Evolutionary conservation across 1,140 invertebrate species (phyloP).

Genomic region (Plodia interpunctella): DNA sequence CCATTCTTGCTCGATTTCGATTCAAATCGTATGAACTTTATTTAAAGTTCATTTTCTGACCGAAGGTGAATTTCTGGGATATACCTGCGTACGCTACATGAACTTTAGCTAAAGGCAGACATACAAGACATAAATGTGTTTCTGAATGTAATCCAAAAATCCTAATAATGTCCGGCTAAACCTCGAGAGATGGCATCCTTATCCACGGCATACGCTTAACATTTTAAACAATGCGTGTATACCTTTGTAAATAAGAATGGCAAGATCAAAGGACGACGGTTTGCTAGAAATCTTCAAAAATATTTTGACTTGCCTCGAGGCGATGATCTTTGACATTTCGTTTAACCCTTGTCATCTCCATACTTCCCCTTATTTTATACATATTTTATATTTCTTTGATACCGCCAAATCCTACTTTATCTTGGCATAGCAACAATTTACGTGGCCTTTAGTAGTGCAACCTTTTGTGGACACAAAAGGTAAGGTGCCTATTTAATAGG

Average conservation of each 20-base stretch:
- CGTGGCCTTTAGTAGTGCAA: neutral
- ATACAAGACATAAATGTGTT: too few relatives aligned
- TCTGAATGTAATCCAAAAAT: too few relatives aligned
- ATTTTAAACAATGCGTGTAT: conserved; percentile 35
- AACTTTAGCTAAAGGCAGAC: too few relatives aligned
- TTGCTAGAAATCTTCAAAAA: neutral
- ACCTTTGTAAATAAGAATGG: neutral
- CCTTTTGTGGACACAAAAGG: too few relatives aligned
- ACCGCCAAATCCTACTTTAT: neutral
- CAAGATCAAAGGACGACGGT: neutral
- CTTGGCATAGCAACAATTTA: neutral
- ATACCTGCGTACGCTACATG: too few relatives aligned
- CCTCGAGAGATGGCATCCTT: too few relatives aligned
- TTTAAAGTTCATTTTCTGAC: too few relatives aligned
- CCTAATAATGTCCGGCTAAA: too few relatives aligned
- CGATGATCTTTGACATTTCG: neutral
- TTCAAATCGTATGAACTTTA: too few relatives aligned
- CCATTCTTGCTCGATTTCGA: too few relatives aligned
- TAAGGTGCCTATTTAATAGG: too few relatives aligned
- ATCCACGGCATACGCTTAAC: conserved; percentile 22
- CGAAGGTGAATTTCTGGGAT: too few relatives aligned
- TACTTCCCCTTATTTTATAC: neutral
- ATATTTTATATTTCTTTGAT: conserved; percentile 1
- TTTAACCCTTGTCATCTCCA: neutral
- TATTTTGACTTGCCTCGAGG: neutral